These are phyloP conservation scores for Circaetus gallicus DNA, from an alignment of 2,113 vertebrate genomes.

Conservation along the genomic window DNA sequence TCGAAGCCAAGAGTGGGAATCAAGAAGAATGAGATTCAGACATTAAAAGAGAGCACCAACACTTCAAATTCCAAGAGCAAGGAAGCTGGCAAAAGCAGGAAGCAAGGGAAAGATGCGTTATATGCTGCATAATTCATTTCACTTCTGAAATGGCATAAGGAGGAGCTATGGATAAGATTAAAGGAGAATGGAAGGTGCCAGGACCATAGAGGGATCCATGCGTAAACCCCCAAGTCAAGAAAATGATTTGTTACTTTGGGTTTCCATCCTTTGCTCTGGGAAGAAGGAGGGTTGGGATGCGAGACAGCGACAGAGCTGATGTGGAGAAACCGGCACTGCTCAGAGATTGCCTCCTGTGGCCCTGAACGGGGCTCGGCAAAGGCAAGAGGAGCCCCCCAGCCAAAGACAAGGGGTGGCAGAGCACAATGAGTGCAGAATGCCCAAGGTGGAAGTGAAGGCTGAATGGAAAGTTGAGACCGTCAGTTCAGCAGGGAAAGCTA, in stretches of 20 bases:
- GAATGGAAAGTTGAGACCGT: neutral
- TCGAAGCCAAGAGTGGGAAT: neutral
- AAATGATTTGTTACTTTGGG: neutral
- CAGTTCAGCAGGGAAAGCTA: neutral
- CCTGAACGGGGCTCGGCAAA: accelerated
- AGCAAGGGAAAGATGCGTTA: neutral
- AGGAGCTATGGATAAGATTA: neutral
- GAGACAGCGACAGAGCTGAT: neutral
- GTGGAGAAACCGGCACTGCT: neutral
- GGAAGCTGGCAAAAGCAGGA: neutral
- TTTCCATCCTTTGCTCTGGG: neutral
- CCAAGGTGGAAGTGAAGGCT: neutral
- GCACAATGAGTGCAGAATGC: neutral
- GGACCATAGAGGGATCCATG: neutral
- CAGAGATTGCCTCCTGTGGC: neutral
- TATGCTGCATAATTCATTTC: neutral
- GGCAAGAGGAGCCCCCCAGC: neutral
- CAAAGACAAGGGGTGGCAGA: neutral
- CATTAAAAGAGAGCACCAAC: neutral
- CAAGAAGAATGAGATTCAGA: neutral
- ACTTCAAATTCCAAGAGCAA: neutral
- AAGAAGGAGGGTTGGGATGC: neutral
- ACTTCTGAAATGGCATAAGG: neutral
- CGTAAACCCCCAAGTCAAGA: neutral
- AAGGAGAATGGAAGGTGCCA: neutral